Conservation (phyloP, 2,888 invertebrate species). For the Agriopis aurantiaria region DNA sequence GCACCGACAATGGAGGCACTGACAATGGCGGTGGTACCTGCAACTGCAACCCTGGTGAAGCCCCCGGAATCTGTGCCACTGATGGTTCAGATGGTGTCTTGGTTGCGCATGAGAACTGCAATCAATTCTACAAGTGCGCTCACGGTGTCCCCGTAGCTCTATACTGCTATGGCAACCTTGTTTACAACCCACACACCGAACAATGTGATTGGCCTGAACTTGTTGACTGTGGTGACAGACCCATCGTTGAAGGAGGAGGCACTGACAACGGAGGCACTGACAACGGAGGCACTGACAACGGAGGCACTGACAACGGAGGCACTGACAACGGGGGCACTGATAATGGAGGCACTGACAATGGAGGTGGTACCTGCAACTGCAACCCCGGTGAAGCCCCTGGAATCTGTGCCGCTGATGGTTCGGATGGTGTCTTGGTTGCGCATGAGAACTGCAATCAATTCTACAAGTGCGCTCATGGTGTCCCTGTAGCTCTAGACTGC, state of each 20-base stretch:
- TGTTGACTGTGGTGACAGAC: slow-evolving; percentile 53
- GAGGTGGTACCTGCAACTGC: slow-evolving; percentile 37
- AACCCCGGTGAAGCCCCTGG: slow-evolving; percentile 48
- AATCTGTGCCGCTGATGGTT: slow-evolving; percentile 47
- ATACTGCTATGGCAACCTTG: no score
- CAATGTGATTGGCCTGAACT: no score
- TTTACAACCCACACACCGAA: no score
- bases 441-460: slow-evolving; percentile 55
- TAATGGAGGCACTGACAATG: slow-evolving; percentile 20
- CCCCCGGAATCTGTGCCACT: no score
- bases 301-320: slow-evolving; percentile 18
- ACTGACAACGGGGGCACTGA: slow-evolving; percentile 10
- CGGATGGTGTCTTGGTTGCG: slow-evolving; percentile 53
- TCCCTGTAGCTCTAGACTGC: slow-evolving; percentile 46
- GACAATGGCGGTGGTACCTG: slow-evolving; percentile 30
- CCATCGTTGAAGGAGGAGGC: slow-evolving; percentile 37
- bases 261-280: slow-evolving; percentile 20
- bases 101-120: no score
- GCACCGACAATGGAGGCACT: slow-evolving; percentile 19
- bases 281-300: slow-evolving; percentile 23
- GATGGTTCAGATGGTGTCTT: no score
- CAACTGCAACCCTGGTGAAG: no score
- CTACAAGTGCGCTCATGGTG: slow-evolving; percentile 50
- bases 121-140: no score
- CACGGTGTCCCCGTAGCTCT: no score